Evolutionary conservation across 2,797 vertebrate genomes (phyloP).

Genomic region (Coregonus suidteri): DNA sequence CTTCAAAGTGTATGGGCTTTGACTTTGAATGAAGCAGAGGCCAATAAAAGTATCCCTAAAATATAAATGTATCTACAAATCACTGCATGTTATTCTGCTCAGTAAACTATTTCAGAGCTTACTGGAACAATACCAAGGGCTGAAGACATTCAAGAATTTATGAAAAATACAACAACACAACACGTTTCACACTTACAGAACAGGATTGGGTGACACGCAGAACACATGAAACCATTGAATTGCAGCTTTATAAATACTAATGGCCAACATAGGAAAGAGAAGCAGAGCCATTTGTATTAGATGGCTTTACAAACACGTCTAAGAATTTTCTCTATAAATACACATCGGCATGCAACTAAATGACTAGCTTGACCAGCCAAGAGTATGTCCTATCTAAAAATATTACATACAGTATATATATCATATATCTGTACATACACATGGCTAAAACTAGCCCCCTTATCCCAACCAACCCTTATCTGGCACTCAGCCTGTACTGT

Average conservation of each 20-base stretch:
- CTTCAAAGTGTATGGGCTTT: no score
- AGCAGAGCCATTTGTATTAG: conserved; percentile 44
- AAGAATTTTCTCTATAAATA: not conserved
- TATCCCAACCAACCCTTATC: not conserved
- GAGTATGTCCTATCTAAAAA: not conserved
- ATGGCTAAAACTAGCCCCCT: conserved; percentile 18
- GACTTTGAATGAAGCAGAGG: no score
- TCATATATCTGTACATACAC: conserved; percentile 13
- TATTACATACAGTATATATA: not conserved
- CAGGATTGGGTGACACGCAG: not conserved
- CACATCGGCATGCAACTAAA: conserved; percentile 12
- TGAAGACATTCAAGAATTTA: not conserved
- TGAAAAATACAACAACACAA: not conserved
- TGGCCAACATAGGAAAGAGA: not conserved
- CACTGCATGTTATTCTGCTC: not conserved
- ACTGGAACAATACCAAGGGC: not conserved
- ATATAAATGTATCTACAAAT: not conserved
- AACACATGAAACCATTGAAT: no score
- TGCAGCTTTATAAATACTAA: not conserved
- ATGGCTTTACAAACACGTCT: conserved; percentile 18
- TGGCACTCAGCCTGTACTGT: conserved; percentile 11
- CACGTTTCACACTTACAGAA: not conserved
- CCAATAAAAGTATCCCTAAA: no score
- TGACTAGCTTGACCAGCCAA: conserved; percentile 15
- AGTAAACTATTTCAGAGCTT: not conserved